Evolutionary conservation across 2,797 vertebrate genomes (phyloP), one percentile per base, ranked within the genome.

Genomic region (Pantherophis alleghaniensis): DNA sequence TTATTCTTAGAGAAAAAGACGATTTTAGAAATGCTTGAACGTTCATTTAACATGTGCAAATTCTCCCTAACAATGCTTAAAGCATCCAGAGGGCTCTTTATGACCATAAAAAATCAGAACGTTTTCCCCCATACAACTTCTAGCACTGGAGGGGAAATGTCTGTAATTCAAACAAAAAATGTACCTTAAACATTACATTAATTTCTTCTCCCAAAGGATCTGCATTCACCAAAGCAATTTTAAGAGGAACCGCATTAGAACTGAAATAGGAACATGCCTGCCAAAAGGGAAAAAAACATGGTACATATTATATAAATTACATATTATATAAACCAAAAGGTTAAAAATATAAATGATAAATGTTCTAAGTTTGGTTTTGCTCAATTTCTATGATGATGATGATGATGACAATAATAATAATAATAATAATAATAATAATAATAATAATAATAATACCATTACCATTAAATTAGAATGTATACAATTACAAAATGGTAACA

Each of bases 181-280:
- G 93, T 94, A 99, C 99, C 99, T 99, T 99, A 97, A 99, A 99
- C 99, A 99, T 99, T 79, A 99, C 98, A 63, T 99, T 99, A 97
- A 99, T 99, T 97, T 99, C 99, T 95, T 99, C 99, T 94, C 99
- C 99, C 95, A 99, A 95, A 0, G 99, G 99, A 97, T 99, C 99
- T 61, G 98, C 98, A 66, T 99, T 99, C 94, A 99, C 98, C 98
- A 99, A 97, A 0, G 98, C 97, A 93, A 99, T 96, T 97, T 99
- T 99, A 87, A 99, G 97, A 16, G 99, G 99, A 94, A 99, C 98
- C 6, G 99, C 99, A 90, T 99, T 99, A 95, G 99, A 99, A 97
- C 98, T 99, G 98, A 99, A 99, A 98, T 99, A 99, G 42, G 99
- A 99, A 96, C 99, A 99, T 0, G 98, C 98, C 99, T 99, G 96